Conservation (phyloP, 2,888 invertebrate genomes). For the Acheta domesticus region DNA sequence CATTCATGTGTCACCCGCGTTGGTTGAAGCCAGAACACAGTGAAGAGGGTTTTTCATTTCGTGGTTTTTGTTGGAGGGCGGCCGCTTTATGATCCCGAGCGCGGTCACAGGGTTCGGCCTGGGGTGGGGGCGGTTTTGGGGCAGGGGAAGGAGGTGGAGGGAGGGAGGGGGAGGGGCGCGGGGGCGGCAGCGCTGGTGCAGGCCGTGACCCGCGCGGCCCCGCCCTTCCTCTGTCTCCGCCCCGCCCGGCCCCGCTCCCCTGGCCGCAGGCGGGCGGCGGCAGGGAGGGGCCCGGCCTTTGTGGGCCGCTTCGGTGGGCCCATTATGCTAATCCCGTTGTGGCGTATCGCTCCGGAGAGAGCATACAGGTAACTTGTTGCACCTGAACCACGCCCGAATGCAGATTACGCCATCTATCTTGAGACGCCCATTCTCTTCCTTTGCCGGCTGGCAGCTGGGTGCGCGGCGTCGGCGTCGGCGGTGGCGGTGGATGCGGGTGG, state of each 20-base stretch:
- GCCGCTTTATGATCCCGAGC: too few species aligned
- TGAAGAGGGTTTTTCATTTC: too few species aligned
- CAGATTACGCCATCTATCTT: slow-evolving; percentile 18
- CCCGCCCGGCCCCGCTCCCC: neutral
- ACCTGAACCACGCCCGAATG: slow-evolving; percentile 7
- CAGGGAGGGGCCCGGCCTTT: neutral
- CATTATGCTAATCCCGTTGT: slow-evolving; percentile 11
- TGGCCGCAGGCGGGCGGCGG: neutral
- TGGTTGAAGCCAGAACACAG: too few species aligned
- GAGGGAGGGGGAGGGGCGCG: neutral
- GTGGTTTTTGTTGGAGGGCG: too few species aligned
- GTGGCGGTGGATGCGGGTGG: neutral
- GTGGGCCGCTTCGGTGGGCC: slow-evolving; percentile 1
- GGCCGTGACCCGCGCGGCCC: neutral
- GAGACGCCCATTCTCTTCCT: slow-evolving; percentile 3
- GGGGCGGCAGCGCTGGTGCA: neutral
- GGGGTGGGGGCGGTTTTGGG: too few species aligned
- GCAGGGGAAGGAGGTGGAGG: too few species aligned
- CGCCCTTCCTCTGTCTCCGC: slow-evolving; percentile 6
- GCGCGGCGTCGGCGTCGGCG: neutral
- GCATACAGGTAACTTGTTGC: slow-evolving; percentile 18
- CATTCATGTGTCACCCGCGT: too few species aligned
- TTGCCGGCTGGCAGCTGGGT: neutral
- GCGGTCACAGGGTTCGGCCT: too few species aligned
- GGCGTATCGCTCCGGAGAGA: slow-evolving; percentile 1